Percentiles rank a stretch among this genome's conserved stretches.
Conservation (phyloP, 2,888 invertebrate genomes). For the Latrodectus hesperus region DNA sequence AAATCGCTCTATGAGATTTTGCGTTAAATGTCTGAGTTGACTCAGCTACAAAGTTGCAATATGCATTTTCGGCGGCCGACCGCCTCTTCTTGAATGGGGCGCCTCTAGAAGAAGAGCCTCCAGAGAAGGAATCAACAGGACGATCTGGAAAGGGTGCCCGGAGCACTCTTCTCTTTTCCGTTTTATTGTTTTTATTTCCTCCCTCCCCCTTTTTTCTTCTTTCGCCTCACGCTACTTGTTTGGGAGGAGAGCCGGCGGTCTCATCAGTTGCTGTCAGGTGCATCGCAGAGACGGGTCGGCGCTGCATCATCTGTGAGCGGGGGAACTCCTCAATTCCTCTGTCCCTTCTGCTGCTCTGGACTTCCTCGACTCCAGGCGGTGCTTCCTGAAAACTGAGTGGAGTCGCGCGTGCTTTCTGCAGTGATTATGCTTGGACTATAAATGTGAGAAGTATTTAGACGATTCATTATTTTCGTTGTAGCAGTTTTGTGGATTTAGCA, state of each 20-base stretch:
- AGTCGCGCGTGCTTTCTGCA: not conserved
- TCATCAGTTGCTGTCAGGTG: conserved; percentile 28
- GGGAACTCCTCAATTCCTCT: not conserved
- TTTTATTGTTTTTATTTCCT: conserved; percentile 3
- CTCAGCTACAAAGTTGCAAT: not conserved
- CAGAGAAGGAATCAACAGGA: conserved; percentile 1
- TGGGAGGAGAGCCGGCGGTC: conserved; percentile 24
- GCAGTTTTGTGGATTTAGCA: conserved; percentile 10
- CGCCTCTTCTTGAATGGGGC: not conserved
- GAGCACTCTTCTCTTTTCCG: conserved; percentile 7
- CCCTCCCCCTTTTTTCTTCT: not conserved
- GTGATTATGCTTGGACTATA: not conserved
- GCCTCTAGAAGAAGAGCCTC: not conserved
- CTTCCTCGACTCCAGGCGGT: not conserved
- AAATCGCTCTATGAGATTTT: not conserved
- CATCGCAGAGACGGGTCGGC: conserved; percentile 19
- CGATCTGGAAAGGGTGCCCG: not conserved
- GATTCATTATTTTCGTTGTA: conserved; percentile 1
- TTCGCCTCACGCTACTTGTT: conserved; percentile 26
- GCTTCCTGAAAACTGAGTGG: not conserved
- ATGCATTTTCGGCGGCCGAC: not conserved
- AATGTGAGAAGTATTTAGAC: not conserved
- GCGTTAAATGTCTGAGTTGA: not conserved
- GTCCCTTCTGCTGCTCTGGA: not conserved
- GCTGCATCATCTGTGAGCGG: not conserved